phyloP scores from a whole-genome alignment of 2,797 vertebrate genomes.

The Microctenopoma steveboyesi region DNA sequence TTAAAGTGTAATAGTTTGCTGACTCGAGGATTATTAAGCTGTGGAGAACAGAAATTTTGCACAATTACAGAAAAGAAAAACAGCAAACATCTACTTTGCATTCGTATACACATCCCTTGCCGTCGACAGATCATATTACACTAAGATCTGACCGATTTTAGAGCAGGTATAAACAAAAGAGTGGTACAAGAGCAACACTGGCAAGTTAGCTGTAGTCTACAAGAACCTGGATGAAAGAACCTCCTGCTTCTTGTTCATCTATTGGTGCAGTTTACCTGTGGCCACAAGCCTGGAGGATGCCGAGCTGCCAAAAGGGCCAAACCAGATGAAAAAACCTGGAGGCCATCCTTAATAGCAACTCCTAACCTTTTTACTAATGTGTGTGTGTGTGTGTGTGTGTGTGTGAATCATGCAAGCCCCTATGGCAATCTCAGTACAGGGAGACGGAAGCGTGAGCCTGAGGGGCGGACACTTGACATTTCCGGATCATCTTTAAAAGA shows the following conservation, averaged over 20 bases:
- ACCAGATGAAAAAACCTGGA: constrained; percentile 67
- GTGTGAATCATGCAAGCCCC: constrained; percentile 56
- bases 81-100: neutral
- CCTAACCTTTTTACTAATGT: constrained; percentile 68
- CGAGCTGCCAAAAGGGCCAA: constrained; percentile 54
- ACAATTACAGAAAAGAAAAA: neutral
- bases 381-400: constrained; percentile 9
- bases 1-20: neutral
- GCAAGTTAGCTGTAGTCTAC: neutral
- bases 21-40: neutral
- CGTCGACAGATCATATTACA: neutral
- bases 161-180: neutral
- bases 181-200: neutral
- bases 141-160: neutral
- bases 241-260: constrained; percentile 32
- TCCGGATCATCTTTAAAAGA: constrained; percentile 81
- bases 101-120: neutral
- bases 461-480: constrained; percentile 83
- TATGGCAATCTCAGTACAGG: constrained; percentile 60
- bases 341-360: constrained; percentile 67
- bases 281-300: constrained; percentile 46
- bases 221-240: constrained; percentile 21
- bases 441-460: constrained; percentile 66
- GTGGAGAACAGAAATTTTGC: neutral
- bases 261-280: constrained; percentile 58